Conservation (phyloP, 2,797 vertebrate genomes). For the Sebastes vulpes region DNA sequence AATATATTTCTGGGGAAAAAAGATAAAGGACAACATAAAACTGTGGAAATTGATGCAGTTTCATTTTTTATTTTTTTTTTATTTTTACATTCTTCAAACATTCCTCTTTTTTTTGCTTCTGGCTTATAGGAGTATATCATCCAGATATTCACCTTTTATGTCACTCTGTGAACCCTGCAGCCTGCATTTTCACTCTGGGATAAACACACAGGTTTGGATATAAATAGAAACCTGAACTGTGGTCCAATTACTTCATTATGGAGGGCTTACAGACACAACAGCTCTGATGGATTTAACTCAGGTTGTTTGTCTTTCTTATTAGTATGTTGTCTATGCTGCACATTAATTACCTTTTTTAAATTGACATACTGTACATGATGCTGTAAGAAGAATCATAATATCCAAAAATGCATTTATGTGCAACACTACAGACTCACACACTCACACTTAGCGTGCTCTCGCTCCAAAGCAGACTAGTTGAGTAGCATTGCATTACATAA, state of each 20-base stretch:
- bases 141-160: neutral
- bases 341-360: neutral
- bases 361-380: neutral
- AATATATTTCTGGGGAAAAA: neutral
- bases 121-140: neutral
- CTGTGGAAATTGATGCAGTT: neutral
- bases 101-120: neutral
- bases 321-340: neutral
- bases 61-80: neutral
- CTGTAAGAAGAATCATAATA: neutral
- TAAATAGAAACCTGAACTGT: slow-evolving; percentile 51
- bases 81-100: neutral
- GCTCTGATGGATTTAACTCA: neutral
- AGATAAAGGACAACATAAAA: neutral
- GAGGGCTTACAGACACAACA: slow-evolving; percentile 13
- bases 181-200: neutral
- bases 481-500: slow-evolving; percentile 47
- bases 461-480: neutral
- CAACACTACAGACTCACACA: neutral
- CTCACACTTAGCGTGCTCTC: neutral
- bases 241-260: slow-evolving; percentile 53
- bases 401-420: neutral
- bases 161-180: neutral
- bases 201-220: slow-evolving; percentile 6
- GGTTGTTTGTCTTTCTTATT: neutral